Conservation (phyloP, 2,113 vertebrate genomes). For the Struthio camelus region DNA sequence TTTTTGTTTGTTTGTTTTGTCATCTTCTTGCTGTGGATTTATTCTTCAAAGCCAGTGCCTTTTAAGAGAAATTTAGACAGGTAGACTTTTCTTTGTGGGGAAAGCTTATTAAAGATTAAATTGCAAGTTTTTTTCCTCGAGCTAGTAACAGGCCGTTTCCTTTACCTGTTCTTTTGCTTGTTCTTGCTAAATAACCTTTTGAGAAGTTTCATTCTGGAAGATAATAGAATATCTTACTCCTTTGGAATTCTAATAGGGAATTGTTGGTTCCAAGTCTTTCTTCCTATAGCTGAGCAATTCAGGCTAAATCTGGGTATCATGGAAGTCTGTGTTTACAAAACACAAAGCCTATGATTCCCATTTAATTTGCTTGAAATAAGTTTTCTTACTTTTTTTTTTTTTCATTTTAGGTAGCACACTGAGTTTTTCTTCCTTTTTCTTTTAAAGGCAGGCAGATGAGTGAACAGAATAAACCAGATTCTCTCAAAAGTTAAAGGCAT, state of each 20-base stretch:
- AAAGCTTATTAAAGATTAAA: slow-evolving; percentile 5
- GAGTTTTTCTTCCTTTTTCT: rapidly evolving
- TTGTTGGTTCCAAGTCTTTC: not conserved
- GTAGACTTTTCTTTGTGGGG: not conserved
- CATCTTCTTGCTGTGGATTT: not conserved
- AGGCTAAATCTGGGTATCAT: not conserved
- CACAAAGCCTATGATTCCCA: not conserved
- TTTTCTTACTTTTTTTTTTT: not conserved
- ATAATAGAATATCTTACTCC: not conserved
- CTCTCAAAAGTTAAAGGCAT: too few relatives aligned
- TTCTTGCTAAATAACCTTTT: not conserved
- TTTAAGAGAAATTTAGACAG: not conserved
- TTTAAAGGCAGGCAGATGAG: not conserved
- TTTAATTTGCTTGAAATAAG: not conserved
- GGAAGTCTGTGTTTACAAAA: not conserved
- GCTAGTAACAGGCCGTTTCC: not conserved
- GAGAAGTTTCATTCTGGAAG: not conserved
- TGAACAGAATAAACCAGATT: not conserved
- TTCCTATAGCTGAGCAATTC: not conserved
- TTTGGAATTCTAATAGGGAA: not conserved
- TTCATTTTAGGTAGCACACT: not conserved
- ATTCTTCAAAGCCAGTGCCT: not conserved
- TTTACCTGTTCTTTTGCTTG: slow-evolving; percentile 3
- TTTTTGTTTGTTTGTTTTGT: not conserved
- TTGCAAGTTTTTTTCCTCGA: not conserved